phyloP scores from a whole-genome alignment of 2,888 invertebrate genomes.

The Lydus trimaculatus region DNA sequence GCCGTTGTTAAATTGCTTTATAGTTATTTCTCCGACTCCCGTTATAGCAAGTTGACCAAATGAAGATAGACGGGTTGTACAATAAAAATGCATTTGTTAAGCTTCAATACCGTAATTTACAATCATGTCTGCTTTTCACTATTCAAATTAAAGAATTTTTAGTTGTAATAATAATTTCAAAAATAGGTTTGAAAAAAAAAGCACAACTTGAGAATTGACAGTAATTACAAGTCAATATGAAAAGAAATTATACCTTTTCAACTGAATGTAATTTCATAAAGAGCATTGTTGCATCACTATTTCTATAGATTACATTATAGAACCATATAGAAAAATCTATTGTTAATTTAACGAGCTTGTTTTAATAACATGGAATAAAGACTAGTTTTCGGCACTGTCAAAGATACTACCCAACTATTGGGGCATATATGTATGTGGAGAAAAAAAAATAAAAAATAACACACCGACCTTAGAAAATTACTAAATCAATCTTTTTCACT shows the following conservation, averaged over 20 bases:
- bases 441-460: background rate
- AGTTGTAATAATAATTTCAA: background rate
- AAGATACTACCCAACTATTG: background rate
- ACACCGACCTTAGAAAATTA: constrained; percentile 13
- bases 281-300: constrained; percentile 4
- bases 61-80: background rate
- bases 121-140: background rate
- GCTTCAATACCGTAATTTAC: background rate
- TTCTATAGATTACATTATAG: background rate
- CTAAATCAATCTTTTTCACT: constrained; percentile 7
- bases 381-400: constrained; percentile 9
- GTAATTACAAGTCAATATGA: constrained; percentile 19
- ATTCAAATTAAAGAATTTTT: background rate
- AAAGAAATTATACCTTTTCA: constrained; percentile 26
- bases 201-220: constrained; percentile 9
- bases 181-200: no score
- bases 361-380: constrained; percentile 1
- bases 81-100: background rate
- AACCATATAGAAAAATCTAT: constrained; percentile 3
- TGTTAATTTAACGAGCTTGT: constrained; percentile 9
- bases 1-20: no score
- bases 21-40: no score
- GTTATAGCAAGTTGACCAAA: background rate
- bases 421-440: no score
- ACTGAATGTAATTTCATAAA: constrained; percentile 24